phyloP scores from a whole-genome alignment of 2,113 vertebrate species.

The Perognathus longimembris region DNA sequence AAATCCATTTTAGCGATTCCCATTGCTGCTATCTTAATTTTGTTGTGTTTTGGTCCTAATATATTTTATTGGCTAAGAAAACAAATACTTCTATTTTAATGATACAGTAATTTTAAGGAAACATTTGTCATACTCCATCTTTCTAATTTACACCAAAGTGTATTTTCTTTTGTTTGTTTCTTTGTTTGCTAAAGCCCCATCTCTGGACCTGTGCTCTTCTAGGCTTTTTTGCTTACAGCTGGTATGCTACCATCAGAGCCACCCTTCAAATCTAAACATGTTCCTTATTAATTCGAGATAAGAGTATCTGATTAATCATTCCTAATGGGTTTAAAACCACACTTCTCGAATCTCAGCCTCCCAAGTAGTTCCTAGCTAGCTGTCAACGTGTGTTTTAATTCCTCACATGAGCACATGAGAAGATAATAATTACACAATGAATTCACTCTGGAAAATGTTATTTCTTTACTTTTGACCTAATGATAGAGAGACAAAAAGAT shows the following conservation, averaged over 20 bases:
- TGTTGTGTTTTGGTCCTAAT: not conserved
- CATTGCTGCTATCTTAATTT: not conserved
- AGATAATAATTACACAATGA: not conserved
- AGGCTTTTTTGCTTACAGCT: too few relatives aligned
- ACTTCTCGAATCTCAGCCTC: too few relatives aligned
- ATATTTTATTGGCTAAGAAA: slow-evolving; percentile 18
- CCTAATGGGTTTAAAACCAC: too few relatives aligned
- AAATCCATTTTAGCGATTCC: not conserved
- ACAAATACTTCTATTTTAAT: slow-evolving; percentile 18
- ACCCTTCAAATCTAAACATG: too few relatives aligned
- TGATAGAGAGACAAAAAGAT: not conserved
- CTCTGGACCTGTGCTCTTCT: too few relatives aligned
- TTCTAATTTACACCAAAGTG: not conserved
- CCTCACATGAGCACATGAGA: not conserved
- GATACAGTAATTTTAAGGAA: slow-evolving; percentile 4
- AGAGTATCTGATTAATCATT: too few relatives aligned
- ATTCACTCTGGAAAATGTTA: not conserved
- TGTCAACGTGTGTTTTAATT: not conserved
- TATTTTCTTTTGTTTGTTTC: too few relatives aligned
- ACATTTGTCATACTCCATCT: not conserved
- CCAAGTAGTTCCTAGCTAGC: too few relatives aligned
- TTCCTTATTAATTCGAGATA: too few relatives aligned
- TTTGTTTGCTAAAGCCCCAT: too few relatives aligned
- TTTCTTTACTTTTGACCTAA: slow-evolving; percentile 22
- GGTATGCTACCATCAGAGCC: too few relatives aligned